Conservation (phyloP, 2,888 invertebrate genomes). For the Drosophila phalerata region DNA sequence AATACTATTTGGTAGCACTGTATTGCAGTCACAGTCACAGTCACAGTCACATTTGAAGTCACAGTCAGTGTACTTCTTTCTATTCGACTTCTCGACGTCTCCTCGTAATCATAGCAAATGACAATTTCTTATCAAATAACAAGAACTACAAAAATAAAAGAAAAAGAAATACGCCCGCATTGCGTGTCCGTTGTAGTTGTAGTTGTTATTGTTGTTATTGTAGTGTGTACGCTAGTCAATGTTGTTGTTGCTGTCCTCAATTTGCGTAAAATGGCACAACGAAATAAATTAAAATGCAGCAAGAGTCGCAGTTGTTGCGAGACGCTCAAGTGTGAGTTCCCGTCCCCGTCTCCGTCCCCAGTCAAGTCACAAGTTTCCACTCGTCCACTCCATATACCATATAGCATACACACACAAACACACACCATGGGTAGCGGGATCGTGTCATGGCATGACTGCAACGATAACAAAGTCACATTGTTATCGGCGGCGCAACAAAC, state of each 20-base stretch:
- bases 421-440: neutral
- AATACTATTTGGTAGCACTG: too few species aligned
- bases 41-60: neutral
- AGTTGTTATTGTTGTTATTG: conserved; percentile 18
- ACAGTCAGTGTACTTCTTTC: conserved; percentile 1
- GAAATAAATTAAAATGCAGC: conserved; percentile 79
- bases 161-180: conserved; percentile 53
- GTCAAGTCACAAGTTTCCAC: conserved; percentile 40
- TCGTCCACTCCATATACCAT: conserved; percentile 31
- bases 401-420: neutral
- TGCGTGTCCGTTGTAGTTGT: conserved; percentile 40
- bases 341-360: too few species aligned
- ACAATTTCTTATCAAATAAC: conserved; percentile 70
- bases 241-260: conserved; percentile 68
- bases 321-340: conserved; percentile 35
- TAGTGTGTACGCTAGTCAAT: conserved; percentile 18
- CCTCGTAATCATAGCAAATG: conserved; percentile 53
- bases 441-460: conserved; percentile 43
- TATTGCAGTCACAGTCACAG: neutral
- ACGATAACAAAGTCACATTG: conserved; percentile 58
- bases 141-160: conserved; percentile 30
- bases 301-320: conserved; percentile 43
- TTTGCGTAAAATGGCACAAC: conserved; percentile 78
- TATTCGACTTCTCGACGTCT: neutral
- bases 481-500: conserved; percentile 47